phyloP scores from a whole-genome alignment of 2,113 vertebrate genomes.

The Megaceryle maxima region DNA sequence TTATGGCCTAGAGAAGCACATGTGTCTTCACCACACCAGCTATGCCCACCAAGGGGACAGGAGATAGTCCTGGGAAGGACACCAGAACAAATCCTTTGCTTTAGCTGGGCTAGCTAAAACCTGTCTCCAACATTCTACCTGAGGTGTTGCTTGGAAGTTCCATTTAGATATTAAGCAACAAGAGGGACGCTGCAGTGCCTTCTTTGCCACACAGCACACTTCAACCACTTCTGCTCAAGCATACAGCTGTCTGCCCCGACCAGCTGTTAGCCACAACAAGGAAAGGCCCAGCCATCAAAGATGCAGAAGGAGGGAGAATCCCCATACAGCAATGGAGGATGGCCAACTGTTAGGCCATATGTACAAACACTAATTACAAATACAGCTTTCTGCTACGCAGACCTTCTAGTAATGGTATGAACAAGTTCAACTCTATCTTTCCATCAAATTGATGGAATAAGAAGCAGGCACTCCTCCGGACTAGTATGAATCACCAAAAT shows the following conservation, averaged over 20 bases:
- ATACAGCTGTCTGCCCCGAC: neutral
- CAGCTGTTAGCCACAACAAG: neutral
- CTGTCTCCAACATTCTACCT: neutral
- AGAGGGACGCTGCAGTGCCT: neutral
- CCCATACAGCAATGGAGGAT: neutral
- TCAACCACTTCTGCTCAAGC: neutral
- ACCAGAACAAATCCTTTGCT: neutral
- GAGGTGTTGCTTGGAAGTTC: neutral
- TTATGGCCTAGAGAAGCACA: neutral
- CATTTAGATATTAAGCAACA: neutral
- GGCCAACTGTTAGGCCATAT: neutral
- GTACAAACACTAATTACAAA: constrained; percentile 39
- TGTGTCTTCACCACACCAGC: neutral
- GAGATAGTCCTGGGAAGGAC: neutral
- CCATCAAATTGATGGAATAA: constrained; percentile 11
- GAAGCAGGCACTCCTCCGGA: neutral
- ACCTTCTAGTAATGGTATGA: neutral
- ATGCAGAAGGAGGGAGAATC: neutral
- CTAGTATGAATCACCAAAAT: constrained; percentile 31
- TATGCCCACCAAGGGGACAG: neutral
- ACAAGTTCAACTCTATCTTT: constrained; percentile 13
- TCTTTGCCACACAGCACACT: neutral
- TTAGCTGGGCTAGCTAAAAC: neutral
- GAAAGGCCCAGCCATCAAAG: neutral
- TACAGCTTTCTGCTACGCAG: neutral